These are phyloP conservation scores for Propithecus coquereli DNA, from an alignment of 2,113 vertebrate genomes.

Conservation along the genomic window DNA sequence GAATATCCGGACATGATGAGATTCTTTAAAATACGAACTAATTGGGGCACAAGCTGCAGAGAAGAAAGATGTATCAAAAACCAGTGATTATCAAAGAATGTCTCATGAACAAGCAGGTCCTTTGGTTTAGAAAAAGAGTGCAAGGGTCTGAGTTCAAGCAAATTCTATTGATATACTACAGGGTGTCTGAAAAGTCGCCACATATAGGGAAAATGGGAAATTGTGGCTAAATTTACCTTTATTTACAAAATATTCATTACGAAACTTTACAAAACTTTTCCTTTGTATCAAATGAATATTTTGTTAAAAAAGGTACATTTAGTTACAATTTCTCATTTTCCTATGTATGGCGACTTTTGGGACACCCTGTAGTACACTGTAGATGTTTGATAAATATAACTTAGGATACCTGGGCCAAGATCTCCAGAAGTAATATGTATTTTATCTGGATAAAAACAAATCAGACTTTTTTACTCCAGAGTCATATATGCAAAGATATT, in stretches of 20 bases:
- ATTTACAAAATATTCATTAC: too few species aligned
- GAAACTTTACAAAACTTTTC: too few species aligned
- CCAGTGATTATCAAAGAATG: constrained; percentile 43
- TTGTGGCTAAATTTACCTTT: too few species aligned
- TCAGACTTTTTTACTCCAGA: constrained; percentile 11
- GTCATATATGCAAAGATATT: constrained; percentile 22
- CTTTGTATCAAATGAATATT: too few species aligned
- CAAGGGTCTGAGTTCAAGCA: constrained; percentile 52
- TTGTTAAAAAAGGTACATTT: too few species aligned
- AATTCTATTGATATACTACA: constrained; percentile 32
- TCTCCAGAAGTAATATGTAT: background rate
- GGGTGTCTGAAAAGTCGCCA: too few species aligned
- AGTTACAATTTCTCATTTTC: too few species aligned
- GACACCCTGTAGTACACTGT: background rate
- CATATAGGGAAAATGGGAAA: too few species aligned
- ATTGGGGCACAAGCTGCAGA: constrained; percentile 96
- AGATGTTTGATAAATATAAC: background rate
- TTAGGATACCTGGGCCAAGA: constrained; percentile 3
- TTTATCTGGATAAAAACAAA: constrained; percentile 49
- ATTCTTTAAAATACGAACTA: constrained; percentile 99
- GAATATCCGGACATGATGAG: constrained; percentile 99
- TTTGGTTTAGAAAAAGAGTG: constrained; percentile 46
- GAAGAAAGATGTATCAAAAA: constrained; percentile 74
- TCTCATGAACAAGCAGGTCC: constrained; percentile 31
- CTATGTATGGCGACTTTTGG: too few species aligned